These are phyloP conservation scores for Lutjanus campechanus DNA, from an alignment of 2,797 vertebrate species.

Conservation along the genomic window DNA sequence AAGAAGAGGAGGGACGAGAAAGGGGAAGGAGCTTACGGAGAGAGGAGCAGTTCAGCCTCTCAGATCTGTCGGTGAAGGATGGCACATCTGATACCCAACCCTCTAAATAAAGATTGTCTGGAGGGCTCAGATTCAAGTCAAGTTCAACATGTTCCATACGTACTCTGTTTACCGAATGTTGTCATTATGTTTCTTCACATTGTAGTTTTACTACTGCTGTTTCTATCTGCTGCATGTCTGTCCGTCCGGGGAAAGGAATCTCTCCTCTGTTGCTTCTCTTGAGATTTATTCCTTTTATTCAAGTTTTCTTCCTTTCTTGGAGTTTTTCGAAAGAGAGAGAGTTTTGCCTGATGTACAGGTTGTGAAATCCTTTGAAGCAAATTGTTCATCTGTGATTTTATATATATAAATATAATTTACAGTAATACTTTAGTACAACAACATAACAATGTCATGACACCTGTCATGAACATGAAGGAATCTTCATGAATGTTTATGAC, in stretches of 20 bases:
- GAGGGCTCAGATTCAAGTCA: neutral
- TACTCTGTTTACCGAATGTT: neutral
- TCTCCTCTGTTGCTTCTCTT: too few relatives aligned
- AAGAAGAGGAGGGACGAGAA: slow-evolving; percentile 24
- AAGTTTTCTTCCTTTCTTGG: too few relatives aligned
- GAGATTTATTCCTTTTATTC: neutral
- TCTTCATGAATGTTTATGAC: too few relatives aligned
- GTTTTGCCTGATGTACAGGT: neutral
- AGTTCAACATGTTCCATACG: neutral
- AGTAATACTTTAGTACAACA: too few relatives aligned
- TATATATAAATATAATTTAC: too few relatives aligned
- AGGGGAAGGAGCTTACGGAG: slow-evolving; percentile 3
- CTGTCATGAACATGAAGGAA: too few relatives aligned
- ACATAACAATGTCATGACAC: too few relatives aligned
- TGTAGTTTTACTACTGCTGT: neutral
- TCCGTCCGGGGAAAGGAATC: too few relatives aligned
- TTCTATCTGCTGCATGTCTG: neutral
- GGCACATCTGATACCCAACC: neutral
- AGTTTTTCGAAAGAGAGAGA: neutral
- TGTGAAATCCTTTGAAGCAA: neutral
- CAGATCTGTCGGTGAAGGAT: slow-evolving; percentile 19
- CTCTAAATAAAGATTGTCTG: neutral
- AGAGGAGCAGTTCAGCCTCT: slow-evolving; percentile 29
- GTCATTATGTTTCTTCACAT: neutral
- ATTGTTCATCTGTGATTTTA: neutral